A percentile compares a stretch with the other conserved stretches of the same genome.
These are phyloP conservation scores for Palythoa heliodiscus DNA, from an alignment of 92 coral and sea anemone genomes.

Conservation along the genomic window DNA sequence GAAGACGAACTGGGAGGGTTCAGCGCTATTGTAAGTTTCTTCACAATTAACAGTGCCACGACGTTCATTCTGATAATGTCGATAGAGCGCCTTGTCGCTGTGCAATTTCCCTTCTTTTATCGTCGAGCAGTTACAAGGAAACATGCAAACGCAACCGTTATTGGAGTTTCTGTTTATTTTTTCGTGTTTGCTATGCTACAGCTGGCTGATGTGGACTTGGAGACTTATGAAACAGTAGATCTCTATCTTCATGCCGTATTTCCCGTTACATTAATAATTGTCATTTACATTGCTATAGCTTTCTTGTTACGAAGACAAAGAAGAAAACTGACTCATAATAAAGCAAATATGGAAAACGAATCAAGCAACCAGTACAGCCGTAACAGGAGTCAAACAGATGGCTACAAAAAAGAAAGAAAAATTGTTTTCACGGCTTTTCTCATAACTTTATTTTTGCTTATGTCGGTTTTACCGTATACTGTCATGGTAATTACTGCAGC, in stretches of 20 bases:
- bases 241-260: not conserved
- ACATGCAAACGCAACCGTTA: not conserved
- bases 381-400: not conserved
- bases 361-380: not conserved
- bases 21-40: not conserved
- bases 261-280: not conserved
- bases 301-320: not conserved
- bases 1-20: not conserved
- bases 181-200: not conserved
- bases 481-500: not conserved
- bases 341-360: too few species aligned
- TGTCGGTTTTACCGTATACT: constrained; percentile 1
- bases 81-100: not conserved
- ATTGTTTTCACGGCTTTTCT: constrained; percentile 1
- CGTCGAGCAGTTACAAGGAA: not conserved
- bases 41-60: not conserved
- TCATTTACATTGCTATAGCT: not conserved
- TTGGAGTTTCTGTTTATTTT: not conserved
- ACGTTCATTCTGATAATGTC: not conserved
- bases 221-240: not conserved
- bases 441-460: not conserved
- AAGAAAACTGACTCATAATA: not conserved
- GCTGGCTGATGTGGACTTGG: not conserved
- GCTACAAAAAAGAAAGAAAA: not conserved
- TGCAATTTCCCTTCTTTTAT: not conserved